Base-by-base conservation (phyloP, 2,797 vertebrate species). In the Dermochelys coriacea region DNA sequence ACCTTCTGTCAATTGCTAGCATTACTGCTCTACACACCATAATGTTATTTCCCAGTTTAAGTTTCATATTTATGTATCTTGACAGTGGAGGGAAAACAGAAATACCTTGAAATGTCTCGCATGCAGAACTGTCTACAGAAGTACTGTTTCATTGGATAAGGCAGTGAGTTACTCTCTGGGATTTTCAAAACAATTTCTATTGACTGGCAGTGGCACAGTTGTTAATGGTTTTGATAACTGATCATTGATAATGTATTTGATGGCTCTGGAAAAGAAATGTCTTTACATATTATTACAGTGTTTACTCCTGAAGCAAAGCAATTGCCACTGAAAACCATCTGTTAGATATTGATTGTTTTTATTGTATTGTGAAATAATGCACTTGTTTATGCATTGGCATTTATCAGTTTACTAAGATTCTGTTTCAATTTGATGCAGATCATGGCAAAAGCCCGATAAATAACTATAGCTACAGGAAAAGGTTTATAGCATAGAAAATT, bases 51-150 rank as follows among this genome's bases (percentile, higher is more conserved):
- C 79, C 51, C 15, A 83, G 8, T 92, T 95, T 80, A 77, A 77
- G 45, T 80, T 96, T 96, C 80, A 80, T 91, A 92, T 84, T 94
- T 96, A 93, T 91, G 3, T 68, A 52, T 57, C 68, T 92, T 95
- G 87, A 88, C 91, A 92, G 25, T 5, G 89, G 68, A 23, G 85
- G 59, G 47, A 91, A 94, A 95, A 94, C n/a, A 93, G 93, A 83
- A 85, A 50, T 87, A 90, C 34, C 54, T 91, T 71, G 37, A 92
- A 94, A 95, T 89, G 57, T 68, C 11, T 94, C 91, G 29, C 49
- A 78, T 74, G 51, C 11, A 41, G 86, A 74, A 4, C 19, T 37
- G 92, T 10, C 14, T 95, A 78, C 54, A 93, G 25, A 93, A 59
- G 74, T 34, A 52, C 83, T 86, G 84, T 86, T 82, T 45, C 21